phyloP scores from a whole-genome alignment of 2,797 vertebrate species.

The Microcaecilia unicolor region DNA sequence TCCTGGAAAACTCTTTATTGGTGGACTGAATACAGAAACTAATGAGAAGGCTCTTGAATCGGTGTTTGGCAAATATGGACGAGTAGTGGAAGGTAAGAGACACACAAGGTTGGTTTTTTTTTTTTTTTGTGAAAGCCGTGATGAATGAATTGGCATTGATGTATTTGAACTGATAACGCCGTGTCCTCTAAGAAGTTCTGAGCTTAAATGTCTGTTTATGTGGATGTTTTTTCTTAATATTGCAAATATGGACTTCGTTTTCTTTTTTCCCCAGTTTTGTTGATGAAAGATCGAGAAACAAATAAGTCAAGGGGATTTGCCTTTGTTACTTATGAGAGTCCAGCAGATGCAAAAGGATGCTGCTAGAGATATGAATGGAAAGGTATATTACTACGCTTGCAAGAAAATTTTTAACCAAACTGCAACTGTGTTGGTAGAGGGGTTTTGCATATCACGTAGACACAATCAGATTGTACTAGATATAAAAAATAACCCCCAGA shows the following conservation, averaged over 20 bases:
- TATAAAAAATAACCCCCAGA: too few relatives aligned
- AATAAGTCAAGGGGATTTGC: slow-evolving; percentile 98
- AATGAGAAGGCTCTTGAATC: slow-evolving; percentile 95
- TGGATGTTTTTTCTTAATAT: not conserved
- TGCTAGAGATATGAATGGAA: slow-evolving; percentile 93
- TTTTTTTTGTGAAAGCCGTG: too few relatives aligned
- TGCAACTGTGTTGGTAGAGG: too few relatives aligned
- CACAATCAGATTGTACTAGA: too few relatives aligned
- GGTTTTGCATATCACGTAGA: too few relatives aligned
- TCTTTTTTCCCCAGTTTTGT: slow-evolving; percentile 66
- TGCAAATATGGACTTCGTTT: not conserved
- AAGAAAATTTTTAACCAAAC: too few relatives aligned
- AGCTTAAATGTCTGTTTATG: slow-evolving; percentile 20
- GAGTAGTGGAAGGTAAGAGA: slow-evolving; percentile 89
- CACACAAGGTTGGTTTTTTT: too few relatives aligned
- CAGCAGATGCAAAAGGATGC: slow-evolving; percentile 93
- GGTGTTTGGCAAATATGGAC: slow-evolving; percentile 93
- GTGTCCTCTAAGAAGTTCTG: slow-evolving; percentile 76
- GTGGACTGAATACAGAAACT: slow-evolving; percentile 94
- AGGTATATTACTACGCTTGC: too few relatives aligned
- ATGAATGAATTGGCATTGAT: slow-evolving; percentile 54
- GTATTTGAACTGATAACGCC: slow-evolving; percentile 42
- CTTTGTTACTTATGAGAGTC: slow-evolving; percentile 92
- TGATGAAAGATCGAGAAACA: slow-evolving; percentile 97
- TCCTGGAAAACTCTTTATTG: slow-evolving; percentile 94